phyloP scores from a whole-genome alignment of 1,140 invertebrate genomes.

The Ips typographus region DNA sequence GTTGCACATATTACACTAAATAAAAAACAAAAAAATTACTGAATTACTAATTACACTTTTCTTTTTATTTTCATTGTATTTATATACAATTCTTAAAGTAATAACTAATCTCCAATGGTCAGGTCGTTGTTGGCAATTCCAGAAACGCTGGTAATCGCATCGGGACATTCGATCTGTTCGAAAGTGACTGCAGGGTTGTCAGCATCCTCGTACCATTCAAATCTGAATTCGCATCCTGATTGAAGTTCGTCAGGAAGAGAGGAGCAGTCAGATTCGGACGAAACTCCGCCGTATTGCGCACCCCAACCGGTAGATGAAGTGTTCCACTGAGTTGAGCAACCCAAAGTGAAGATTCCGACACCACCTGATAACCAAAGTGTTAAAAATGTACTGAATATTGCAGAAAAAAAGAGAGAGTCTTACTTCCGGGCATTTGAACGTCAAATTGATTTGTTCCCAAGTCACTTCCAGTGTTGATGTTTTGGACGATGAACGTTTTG shows the following conservation, averaged over 20 bases:
- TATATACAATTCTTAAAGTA: too few relatives aligned
- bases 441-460: conserved; percentile 36
- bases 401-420: not conserved
- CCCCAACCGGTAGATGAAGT: conserved; percentile 26
- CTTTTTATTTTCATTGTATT: too few relatives aligned
- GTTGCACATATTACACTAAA: too few relatives aligned
- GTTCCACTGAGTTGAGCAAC: conserved; percentile 31
- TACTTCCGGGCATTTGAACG: conserved; percentile 35
- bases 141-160: conserved; percentile 17
- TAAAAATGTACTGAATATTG: conserved; percentile 3
- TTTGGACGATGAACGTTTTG: conserved; percentile 32
- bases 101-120: too few relatives aligned
- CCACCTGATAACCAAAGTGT: conserved; percentile 19
- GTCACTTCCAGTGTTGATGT: conserved; percentile 30
- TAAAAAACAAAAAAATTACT: too few relatives aligned
- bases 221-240: conserved; percentile 32
- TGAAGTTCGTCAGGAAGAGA: conserved; percentile 28
- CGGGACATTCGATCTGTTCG: conserved; percentile 29
- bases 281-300: conserved; percentile 29
- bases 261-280: conserved; percentile 23
- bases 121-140: not conserved
- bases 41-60: too few relatives aligned
- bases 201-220: conserved; percentile 33
- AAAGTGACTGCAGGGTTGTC: conserved; percentile 32
- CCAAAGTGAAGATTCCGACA: conserved; percentile 28